These are phyloP conservation scores for Scortum barcoo DNA, from an alignment of 2,113 vertebrate genomes.

Conservation along the genomic window DNA sequence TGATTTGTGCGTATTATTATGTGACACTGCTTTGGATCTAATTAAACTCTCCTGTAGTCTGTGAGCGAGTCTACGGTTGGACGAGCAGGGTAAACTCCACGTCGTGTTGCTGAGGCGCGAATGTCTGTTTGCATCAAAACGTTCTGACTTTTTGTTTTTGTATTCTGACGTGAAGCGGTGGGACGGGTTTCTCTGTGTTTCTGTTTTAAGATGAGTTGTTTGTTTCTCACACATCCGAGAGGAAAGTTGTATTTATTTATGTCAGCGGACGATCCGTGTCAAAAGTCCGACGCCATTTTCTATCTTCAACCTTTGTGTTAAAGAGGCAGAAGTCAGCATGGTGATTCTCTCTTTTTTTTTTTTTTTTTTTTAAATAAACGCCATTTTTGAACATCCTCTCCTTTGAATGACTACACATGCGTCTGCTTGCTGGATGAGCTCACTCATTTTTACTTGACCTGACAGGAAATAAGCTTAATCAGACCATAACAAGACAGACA, in stretches of 20 bases:
- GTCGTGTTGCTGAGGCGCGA: conserved; percentile 25
- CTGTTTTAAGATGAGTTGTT: conserved; percentile 34
- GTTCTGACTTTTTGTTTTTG: conserved; percentile 40
- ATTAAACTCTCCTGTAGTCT: neutral
- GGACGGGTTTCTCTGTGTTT: conserved; percentile 34
- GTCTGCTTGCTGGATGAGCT: neutral
- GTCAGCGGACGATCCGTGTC: conserved; percentile 55
- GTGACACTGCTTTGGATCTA: conserved; percentile 18
- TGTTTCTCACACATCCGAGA: conserved; percentile 36
- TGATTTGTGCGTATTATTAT: conserved; percentile 35
- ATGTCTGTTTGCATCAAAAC: neutral
- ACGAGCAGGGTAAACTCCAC: conserved; percentile 27
- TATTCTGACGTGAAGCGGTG: conserved; percentile 39
- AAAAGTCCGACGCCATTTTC: conserved; percentile 65
- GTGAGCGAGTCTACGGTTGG: conserved; percentile 10
- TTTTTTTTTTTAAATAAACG: conserved; percentile 82
- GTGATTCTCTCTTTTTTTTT: conserved; percentile 61
- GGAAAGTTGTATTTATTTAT: conserved; percentile 71
- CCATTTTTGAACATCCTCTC: conserved; percentile 83
- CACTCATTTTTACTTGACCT: neutral
- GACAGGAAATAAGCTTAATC: neutral
- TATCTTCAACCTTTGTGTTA: conserved; percentile 70
- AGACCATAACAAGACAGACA: neutral
- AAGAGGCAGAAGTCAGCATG: conserved; percentile 72
- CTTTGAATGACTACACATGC: conserved; percentile 50